Percentiles rank a stretch among this genome's conserved stretches.
These are phyloP conservation scores for Chaetops frenatus DNA, from an alignment of 2,113 vertebrate genomes.

Conservation along the genomic window DNA sequence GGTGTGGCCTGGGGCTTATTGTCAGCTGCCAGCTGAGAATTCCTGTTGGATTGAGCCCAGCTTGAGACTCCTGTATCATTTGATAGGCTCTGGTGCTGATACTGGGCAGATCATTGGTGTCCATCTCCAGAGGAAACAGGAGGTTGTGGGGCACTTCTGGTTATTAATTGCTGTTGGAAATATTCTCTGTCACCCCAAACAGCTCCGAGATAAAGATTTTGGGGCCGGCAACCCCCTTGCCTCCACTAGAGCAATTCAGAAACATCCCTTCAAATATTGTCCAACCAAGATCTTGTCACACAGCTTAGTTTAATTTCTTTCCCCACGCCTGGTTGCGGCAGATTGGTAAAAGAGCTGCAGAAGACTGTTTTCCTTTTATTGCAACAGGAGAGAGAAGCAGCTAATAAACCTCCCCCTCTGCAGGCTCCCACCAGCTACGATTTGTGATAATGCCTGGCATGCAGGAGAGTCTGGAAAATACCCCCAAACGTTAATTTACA, in stretches of 20 bases:
- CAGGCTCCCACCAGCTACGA: neutral
- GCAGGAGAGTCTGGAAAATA: slow-evolving; percentile 19
- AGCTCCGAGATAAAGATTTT: neutral
- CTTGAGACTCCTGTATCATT: neutral
- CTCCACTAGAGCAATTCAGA: neutral
- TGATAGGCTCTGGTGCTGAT: neutral
- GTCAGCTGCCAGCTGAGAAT: neutral
- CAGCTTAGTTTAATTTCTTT: slow-evolving; percentile 18
- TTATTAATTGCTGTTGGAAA: neutral
- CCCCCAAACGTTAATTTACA: slow-evolving; percentile 30
- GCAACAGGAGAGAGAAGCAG: neutral
- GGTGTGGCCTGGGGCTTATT: neutral
- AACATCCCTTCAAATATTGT: neutral
- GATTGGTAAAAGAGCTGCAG: neutral
- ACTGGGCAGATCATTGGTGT: neutral
- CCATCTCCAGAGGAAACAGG: neutral
- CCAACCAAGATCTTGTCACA: neutral
- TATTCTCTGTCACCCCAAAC: neutral
- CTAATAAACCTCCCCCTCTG: neutral
- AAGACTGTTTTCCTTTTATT: slow-evolving; percentile 14
- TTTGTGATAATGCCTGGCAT: neutral
- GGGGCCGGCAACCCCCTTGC: neutral
- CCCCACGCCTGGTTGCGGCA: neutral
- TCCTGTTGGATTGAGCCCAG: neutral
- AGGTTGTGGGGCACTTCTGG: neutral